Percentiles rank a stretch among this genome's conserved stretches.
Conservation (phyloP, 2,113 vertebrate species). For the Psilopsiagon aymara region DNA sequence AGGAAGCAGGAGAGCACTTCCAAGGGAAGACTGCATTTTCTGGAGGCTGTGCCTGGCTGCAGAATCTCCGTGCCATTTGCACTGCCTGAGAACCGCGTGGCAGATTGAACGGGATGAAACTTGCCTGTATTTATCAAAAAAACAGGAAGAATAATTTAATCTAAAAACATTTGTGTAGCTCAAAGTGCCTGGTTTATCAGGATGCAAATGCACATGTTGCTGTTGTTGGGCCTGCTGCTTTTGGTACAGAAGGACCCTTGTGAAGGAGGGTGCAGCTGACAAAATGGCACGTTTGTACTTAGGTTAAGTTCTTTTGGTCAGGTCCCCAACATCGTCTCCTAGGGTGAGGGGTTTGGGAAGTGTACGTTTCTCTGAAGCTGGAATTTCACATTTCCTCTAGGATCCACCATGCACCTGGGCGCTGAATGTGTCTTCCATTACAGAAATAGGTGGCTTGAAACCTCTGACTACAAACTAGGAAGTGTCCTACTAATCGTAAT, state of each 20-base stretch:
- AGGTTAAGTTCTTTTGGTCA: background rate
- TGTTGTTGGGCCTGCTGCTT: background rate
- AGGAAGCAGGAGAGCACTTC: background rate
- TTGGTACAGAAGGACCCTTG: background rate
- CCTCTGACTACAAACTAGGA: background rate
- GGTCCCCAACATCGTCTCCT: fast-evolving
- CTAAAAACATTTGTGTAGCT: fast-evolving
- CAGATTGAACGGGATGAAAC: background rate
- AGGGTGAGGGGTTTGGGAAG: background rate
- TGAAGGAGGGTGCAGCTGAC: background rate
- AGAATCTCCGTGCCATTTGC: background rate
- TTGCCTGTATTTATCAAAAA: background rate
- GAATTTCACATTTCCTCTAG: background rate
- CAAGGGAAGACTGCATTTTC: no score
- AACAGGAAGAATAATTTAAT: background rate
- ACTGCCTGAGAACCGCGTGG: background rate
- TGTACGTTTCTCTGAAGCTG: background rate
- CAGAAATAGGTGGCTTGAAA: background rate
- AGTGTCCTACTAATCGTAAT: background rate
- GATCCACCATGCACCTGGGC: background rate
- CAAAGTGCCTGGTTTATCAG: fast-evolving
- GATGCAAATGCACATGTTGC: fast-evolving
- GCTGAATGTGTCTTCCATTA: background rate
- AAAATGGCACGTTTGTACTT: fast-evolving
- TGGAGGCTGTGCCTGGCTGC: background rate